Conservation (phyloP, 2,113 vertebrate genomes). For the Cephalopterus ornatus region DNA sequence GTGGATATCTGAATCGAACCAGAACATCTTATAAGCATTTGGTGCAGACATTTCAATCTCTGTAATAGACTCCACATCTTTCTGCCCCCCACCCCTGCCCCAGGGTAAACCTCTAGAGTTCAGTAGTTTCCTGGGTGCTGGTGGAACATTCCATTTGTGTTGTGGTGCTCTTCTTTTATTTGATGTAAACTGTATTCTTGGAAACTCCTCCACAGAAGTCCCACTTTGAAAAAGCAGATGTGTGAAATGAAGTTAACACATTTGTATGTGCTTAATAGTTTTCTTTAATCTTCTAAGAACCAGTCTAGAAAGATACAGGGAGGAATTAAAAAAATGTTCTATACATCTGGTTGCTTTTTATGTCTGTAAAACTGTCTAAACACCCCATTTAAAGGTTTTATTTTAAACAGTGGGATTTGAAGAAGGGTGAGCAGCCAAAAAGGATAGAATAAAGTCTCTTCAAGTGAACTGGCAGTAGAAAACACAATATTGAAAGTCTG, state of each 20-base stretch:
- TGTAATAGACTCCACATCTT: accelerated
- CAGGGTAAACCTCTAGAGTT: not conserved
- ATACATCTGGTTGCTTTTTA: not conserved
- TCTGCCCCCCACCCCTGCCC: too few relatives aligned
- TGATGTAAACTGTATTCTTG: not conserved
- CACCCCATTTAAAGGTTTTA: not conserved
- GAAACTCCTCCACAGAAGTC: not conserved
- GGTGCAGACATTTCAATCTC: not conserved
- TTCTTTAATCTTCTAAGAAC: not conserved
- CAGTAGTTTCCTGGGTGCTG: not conserved
- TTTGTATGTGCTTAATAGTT: not conserved
- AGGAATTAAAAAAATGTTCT: not conserved
- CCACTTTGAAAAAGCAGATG: not conserved
- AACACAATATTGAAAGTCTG: not conserved
- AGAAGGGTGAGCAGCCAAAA: not conserved
- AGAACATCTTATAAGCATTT: not conserved
- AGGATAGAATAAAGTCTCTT: not conserved
- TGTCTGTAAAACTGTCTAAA: not conserved
- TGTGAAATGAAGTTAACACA: not conserved
- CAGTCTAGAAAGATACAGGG: not conserved
- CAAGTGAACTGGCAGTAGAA: not conserved
- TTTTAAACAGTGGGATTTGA: not conserved
- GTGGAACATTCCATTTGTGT: not conserved
- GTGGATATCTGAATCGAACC: not conserved
- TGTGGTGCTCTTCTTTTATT: not conserved